Base-by-base conservation (phyloP, 2,888 invertebrate genomes). In the Synanthedon myopaeformis region DNA sequence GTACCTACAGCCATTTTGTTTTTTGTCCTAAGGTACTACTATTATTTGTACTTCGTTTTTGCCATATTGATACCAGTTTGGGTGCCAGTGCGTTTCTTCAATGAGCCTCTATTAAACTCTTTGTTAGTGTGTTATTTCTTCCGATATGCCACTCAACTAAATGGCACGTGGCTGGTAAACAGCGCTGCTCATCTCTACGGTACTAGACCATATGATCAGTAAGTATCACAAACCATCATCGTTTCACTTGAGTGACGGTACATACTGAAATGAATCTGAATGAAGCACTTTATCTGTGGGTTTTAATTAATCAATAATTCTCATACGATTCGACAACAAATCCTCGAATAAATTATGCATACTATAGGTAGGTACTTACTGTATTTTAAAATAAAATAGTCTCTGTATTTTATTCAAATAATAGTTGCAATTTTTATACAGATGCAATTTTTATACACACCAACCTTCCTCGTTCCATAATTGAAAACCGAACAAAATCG, bases 161-260 rank as follows among this genome's bases (percentile, higher is more conserved):
- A 96, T 68, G 88, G 90, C 2, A 95, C 95, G 0, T 96, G 95
- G 95, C 80, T 91, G 4, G 94, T 96, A 4, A 96, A 96, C 72
- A 94, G 94, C 59, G 90, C 91, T 0, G 95, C 95, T 2, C 96
- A 95, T 82, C 78, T 93, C 54, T 94, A 91, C 76, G 96, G 95
- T 11, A 91, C 89, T 53, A 90, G 90, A 69, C 95, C 95, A 0
- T 96, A 93, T 71, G 94, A 95, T 73, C 87, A 89, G 91, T 92
- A 75, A 85, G 89, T 61, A 45, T 13, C 3, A 13, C 13, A 45
- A 14, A 45, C 12, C 42, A n/a, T n/a, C 4, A 5, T 45, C 14
- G 8, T 45, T 8, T 45, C 11, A n/a, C 45, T 45, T 1, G 35
- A 4, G 35, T 35, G 35, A 6, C 6, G 6, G 28, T 28, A n/a